Evolutionary conservation across 2,113 vertebrate species (phyloP), one percentile per base, ranked within the genome.

Genomic region (Thalassarche chlororhynchos): DNA sequence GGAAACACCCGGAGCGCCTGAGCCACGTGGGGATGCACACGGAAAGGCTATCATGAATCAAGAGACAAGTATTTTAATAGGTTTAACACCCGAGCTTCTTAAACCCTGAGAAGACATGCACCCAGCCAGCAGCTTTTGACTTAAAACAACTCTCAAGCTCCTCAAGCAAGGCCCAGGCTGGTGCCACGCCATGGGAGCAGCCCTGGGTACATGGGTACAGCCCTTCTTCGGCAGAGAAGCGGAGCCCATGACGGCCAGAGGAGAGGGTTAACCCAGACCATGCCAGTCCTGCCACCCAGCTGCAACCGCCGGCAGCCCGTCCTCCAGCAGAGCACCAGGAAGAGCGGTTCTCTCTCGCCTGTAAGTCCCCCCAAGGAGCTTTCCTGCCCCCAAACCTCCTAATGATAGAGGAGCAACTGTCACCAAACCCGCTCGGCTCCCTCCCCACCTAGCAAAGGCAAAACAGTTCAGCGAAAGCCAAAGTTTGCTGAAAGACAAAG

Each of bases 381-480:
- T 70, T 82, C 29, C 57, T 52, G 20, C 40, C 60, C 29, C 34
- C 29, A 52, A 28, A 52, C 55, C 60, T 75, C n/a, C 55, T 16
- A 6, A n/a, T 0, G 26, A 17, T 0, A 31, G 28, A 26, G 36
- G 5, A 64, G 34, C 3, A 3, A 17, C 32, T 31, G 4, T 4
- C 49, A 14, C 1, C 54, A 31, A 24, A 46, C 11, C 20, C 2
- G 1, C 61, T 25, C 3, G 1, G 19, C 49, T 57, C 21, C 38
- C 61, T 40, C 51, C 1, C 0, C 23, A 3, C 21, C 26, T 3
- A 6, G 18, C 3, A 0, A 36, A 25, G 24, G 6, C 18, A 0
- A 5, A 13, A 8, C 34, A 6, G 18, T 3, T 6, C 2, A 1
- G 71, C 5, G 2, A n/a, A 46, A 52, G 49, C 24, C 2, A 0